phyloP scores from a whole-genome alignment of 2,888 invertebrate species.

The Apantesis nais region DNA sequence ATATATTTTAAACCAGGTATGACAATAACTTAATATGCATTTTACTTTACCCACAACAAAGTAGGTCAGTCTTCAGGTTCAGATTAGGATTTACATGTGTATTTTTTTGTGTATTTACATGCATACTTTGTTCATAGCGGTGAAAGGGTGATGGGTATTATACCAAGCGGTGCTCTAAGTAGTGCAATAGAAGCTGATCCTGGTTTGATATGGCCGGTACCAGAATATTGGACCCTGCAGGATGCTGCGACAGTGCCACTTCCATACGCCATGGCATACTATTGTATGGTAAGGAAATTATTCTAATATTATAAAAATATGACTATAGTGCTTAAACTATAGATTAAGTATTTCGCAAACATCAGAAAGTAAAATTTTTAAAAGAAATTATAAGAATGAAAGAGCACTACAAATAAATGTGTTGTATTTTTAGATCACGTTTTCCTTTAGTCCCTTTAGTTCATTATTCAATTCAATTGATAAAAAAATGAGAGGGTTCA shows the following conservation, averaged over 20 bases:
- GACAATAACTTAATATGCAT: not conserved
- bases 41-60: not conserved
- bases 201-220: slow-evolving; percentile 87
- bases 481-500: no score
- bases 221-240: slow-evolving; percentile 88
- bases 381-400: no score
- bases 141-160: slow-evolving; percentile 87
- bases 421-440: no score
- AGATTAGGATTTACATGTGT: not conserved
- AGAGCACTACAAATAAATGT: no score
- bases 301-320: not conserved
- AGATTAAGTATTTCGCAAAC: no score
- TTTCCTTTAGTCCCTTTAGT: no score
- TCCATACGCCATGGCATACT: slow-evolving; percentile 74
- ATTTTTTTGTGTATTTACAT: not conserved
- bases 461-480: no score
- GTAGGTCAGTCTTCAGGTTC: not conserved
- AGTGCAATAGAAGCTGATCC: slow-evolving; percentile 82
- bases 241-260: slow-evolving; percentile 92
- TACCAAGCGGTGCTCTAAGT: slow-evolving; percentile 81
- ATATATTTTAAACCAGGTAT: no score
- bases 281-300: slow-evolving; percentile 57
- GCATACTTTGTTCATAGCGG: slow-evolving; percentile 66
- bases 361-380: no score
- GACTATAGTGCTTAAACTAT: no score